Base-by-base conservation (phyloP, 1,140 invertebrate genomes). In the Chionoecetes opilio region DNA sequence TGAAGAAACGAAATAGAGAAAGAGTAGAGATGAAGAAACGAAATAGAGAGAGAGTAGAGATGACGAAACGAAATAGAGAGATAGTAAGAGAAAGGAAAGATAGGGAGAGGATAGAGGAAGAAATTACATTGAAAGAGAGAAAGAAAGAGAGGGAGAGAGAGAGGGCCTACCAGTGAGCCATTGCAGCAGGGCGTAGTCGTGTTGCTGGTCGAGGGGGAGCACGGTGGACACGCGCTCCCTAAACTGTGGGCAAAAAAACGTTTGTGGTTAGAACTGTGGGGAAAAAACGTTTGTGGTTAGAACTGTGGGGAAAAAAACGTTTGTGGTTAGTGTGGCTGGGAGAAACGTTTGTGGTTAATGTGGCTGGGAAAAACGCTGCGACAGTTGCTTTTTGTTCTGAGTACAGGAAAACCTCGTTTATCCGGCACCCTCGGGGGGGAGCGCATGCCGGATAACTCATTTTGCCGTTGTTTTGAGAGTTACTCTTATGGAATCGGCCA, bases 151-250 rank as follows among this genome's bases (percentile, higher is more conserved):
- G n/a, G n/a, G n/a, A n/a, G n/a, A 8, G 34, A 26, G 26, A 46
- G 11, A 8, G 9, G 34, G 88, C 94, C 92, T 46, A 95, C 94
- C 94, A 26, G 88, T 88, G 1, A 95, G 94, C 94, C 94, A 95
- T 8, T 95, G 90, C 3, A 95, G 90, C 5, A 95, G 90, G 94
- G 91, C 90, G 63, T 95, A 82, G 41, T 95, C 90, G 41, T 95
- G 90, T n/a, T 92, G 94, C 41, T 95, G 90, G 85, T 88, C 89
- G 0, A 82, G 90, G 0, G 94, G 84, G 3, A 95, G 46, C 9
- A 95, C 38, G 26, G 38, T 21, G 9, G 90, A 32, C 94, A 95
- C 94, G 1, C 94, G 38, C 82, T 95, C 94, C 31, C 94, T 88
- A 17, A 95, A 92, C 94, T 95, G 94, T 6, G 63, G 53, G 31